Percentiles rank a stretch among this genome's conserved stretches.
Evolutionary conservation across 2,888 invertebrate species (phyloP).

Genomic region (Cremastobaeus sp.): DNA sequence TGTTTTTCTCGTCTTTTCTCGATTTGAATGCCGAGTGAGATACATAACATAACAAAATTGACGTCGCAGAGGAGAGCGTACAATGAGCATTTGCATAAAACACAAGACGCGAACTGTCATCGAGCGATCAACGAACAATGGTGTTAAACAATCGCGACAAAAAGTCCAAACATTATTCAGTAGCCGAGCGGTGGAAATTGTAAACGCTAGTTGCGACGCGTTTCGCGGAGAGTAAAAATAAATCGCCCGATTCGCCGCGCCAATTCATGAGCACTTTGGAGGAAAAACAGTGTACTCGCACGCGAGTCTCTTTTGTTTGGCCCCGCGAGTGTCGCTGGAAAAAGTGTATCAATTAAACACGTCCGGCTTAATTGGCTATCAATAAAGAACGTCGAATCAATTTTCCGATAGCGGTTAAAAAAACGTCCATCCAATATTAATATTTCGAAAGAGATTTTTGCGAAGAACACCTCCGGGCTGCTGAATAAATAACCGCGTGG

Average conservation of each 20-base stretch:
- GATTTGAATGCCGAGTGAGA: too few relatives aligned
- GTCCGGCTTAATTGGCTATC: too few relatives aligned
- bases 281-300: constrained; percentile 13
- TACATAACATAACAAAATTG: too few relatives aligned
- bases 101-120: constrained; percentile 69
- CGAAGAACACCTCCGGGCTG: too few relatives aligned
- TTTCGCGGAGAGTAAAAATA: constrained; percentile 46
- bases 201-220: constrained; percentile 46
- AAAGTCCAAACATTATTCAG: constrained; percentile 58
- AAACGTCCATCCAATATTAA: too few relatives aligned
- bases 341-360: too few relatives aligned
- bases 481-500: too few relatives aligned
- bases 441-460: too few relatives aligned
- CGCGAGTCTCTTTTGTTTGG: constrained; percentile 2
- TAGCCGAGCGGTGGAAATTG: constrained; percentile 42
- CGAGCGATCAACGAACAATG: constrained; percentile 55
- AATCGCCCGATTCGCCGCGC: constrained; percentile 31
- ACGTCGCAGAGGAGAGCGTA: constrained; percentile 41
- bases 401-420: too few relatives aligned
- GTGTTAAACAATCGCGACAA: constrained; percentile 51
- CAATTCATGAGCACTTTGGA: constrained; percentile 35
- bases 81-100: constrained; percentile 74
- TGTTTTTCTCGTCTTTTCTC: too few relatives aligned
- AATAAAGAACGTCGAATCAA: too few relatives aligned
- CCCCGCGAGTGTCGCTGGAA: too few relatives aligned